Evolutionary conservation across 2,113 vertebrate genomes (phyloP).

Genomic region (Prolemur simus): DNA sequence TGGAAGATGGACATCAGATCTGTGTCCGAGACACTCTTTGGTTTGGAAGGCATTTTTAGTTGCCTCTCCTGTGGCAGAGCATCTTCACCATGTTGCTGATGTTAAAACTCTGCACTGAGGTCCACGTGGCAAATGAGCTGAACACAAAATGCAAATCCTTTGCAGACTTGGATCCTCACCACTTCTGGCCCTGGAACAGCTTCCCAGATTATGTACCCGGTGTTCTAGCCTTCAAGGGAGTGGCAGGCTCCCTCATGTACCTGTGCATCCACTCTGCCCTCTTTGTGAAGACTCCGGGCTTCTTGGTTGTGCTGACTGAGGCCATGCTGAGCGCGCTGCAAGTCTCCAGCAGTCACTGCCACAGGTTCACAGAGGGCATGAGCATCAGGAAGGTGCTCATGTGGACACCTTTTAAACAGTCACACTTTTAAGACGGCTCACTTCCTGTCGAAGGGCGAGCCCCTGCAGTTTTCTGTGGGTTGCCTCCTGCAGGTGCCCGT

Average conservation of each 20-base stretch:
- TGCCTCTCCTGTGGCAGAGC: constrained; percentile 93
- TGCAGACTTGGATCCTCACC: constrained; percentile 78
- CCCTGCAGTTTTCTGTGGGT: too few relatives aligned
- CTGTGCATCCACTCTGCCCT: background rate
- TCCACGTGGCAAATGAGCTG: constrained; percentile 90
- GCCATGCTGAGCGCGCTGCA: too few relatives aligned
- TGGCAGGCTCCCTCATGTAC: background rate
- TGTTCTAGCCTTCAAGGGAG: background rate
- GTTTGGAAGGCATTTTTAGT: constrained; percentile 94
- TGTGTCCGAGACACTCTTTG: constrained; percentile 49
- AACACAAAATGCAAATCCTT: constrained; percentile 89
- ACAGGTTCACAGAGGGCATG: too few relatives aligned
- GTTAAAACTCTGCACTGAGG: constrained; percentile 93
- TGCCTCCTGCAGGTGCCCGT: too few relatives aligned
- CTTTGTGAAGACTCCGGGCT: background rate
- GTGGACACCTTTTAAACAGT: too few relatives aligned
- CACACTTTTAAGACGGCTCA: too few relatives aligned
- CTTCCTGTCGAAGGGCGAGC: too few relatives aligned
- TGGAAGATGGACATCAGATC: background rate
- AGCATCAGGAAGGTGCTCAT: too few relatives aligned
- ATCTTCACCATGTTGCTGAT: constrained; percentile 89
- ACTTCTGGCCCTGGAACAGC: background rate
- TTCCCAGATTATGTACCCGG: background rate
- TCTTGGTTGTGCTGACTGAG: background rate
- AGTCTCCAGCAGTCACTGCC: too few relatives aligned